Conservation (phyloP, 1,140 invertebrate genomes). For the Achroia grisella region DNA sequence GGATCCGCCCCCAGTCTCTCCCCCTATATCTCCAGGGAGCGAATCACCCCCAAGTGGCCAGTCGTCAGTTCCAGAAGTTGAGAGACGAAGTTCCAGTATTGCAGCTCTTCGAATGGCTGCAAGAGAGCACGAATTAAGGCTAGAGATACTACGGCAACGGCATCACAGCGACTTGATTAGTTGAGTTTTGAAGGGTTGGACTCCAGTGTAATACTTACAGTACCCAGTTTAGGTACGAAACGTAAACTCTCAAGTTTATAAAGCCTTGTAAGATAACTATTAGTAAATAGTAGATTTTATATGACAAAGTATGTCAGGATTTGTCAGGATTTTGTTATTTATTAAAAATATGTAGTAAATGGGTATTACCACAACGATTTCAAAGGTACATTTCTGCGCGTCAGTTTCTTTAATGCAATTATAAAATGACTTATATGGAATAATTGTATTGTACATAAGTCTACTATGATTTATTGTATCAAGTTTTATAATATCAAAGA, state of each 20-base stretch:
- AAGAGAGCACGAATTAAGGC: conserved; percentile 90
- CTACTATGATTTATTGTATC: too few species aligned
- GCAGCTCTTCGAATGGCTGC: conserved; percentile 92
- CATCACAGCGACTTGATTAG: conserved; percentile 84
- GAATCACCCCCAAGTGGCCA: conserved; percentile 56
- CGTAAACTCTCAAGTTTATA: neutral
- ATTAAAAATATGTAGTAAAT: too few species aligned
- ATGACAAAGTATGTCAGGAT: neutral
- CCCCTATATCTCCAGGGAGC: conserved; percentile 68
- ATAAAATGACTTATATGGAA: too few species aligned
- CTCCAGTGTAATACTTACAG: neutral
- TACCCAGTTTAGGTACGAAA: neutral
- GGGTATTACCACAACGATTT: too few species aligned
- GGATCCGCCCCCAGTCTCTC: conserved; percentile 75
- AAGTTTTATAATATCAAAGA: too few species aligned
- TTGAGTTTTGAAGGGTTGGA: conserved; percentile 54
- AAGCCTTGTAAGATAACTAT: conserved; percentile 19
- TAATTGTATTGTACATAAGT: too few species aligned
- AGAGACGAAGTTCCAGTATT: conserved; percentile 91
- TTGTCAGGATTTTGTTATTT: neutral
- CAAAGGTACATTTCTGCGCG: too few species aligned
- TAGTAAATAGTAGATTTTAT: conserved; percentile 9
- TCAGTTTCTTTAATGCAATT: too few species aligned
- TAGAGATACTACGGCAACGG: conserved; percentile 88
- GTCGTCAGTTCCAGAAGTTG: conserved; percentile 74